Evolutionary conservation across 92 coral and sea anemone species (phyloP), one percentile per base, ranked within the genome.

Genomic region (Epizoanthus scotinus): DNA sequence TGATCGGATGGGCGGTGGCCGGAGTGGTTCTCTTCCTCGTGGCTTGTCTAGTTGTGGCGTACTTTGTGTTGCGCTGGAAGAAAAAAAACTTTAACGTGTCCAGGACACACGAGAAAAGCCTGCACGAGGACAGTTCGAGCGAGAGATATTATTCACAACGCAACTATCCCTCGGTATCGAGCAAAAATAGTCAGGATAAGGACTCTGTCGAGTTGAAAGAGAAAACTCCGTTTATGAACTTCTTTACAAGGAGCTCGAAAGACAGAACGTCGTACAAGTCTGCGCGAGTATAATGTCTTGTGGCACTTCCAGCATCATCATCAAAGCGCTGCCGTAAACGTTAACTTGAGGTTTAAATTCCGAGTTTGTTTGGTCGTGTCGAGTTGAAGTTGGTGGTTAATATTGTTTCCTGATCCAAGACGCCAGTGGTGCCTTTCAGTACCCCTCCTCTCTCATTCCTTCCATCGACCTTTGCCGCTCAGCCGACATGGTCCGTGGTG

Each of bases 1-100:
- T 40, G 6, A 25, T 75, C 0, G 69, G 58, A 54, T 75, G 19
- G 21, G 15, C 40, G 0, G 62, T 77, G 9, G 78, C 82, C 2
- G 86, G 90, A 9, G 79, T 83, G 2, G 88, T 90, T 15, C 19
- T 92, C 0, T 78, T 82, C 15, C 7, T 90, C 6, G 36, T 85
- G 9, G 28, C 82, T 63, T 87, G 89, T 29, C 77, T 84, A 0
- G 82, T 59, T 24, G 86, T 78, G 75, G 73, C 83, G 12, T 90
- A 38, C 50, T 72, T 42, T 67, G 67, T 89, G 25, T 29, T 57
- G 2, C 73, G 79, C 18, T 78, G 85, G 18, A 82, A 73, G 57
- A 87, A 81, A 47, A 87, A 84, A 47, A 78, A 78, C 21, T 86
- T 86, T 67, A 77, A 86, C 21, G 89, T 92, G 42, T 87, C 93